Evolutionary conservation across 2,113 vertebrate genomes (phyloP), one percentile per base, ranked within the genome.

Genomic region (Bolborhynchus lineola): DNA sequence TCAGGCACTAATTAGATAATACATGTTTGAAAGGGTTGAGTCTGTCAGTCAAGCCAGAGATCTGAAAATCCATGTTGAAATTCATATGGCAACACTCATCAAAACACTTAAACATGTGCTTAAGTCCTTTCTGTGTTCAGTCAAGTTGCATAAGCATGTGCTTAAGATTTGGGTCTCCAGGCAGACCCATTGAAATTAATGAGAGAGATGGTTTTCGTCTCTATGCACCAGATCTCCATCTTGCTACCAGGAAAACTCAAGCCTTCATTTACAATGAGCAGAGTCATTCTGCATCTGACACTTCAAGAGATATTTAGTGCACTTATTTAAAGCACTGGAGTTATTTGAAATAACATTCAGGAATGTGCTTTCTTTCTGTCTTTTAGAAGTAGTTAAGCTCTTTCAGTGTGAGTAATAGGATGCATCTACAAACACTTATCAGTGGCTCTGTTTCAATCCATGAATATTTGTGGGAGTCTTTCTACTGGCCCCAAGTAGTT

Each of bases 1-100:
- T 94, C 78, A 96, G 93, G 92, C 93, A 77, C 67, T 94, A 93
- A 96, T 96, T 96, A 95, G 95, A 93, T 96, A 95, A 96, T 96
- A 79, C 65, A 75, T 91, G 94, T 97, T 96, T 89, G 78, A 96
- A 97, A 94, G 93, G 71, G 89, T 65, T 94, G 81, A 96, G 39
- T 79, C 86, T 96, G 95, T 96, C 93, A 94, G 65, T 96, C 96
- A 93, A 93, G 67, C 41, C 59, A 76, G 35, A 76, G 88, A 93
- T 94, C 95, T 94, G 81, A 87, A 97, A 96, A 96, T 87, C 93
- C 91, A 70, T 89, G 93, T 87, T 95, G 96, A 95, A 97, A 96
- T 95, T 96, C 92, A 85, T 95, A 93, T 95, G 95, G 86, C 92
- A 96, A 93, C 93, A 91, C 91, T 97, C 96, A 94, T 92, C 92